Evolutionary conservation across 2,113 vertebrate genomes (phyloP).

Genomic region (Heptranchias perlo): DNA sequence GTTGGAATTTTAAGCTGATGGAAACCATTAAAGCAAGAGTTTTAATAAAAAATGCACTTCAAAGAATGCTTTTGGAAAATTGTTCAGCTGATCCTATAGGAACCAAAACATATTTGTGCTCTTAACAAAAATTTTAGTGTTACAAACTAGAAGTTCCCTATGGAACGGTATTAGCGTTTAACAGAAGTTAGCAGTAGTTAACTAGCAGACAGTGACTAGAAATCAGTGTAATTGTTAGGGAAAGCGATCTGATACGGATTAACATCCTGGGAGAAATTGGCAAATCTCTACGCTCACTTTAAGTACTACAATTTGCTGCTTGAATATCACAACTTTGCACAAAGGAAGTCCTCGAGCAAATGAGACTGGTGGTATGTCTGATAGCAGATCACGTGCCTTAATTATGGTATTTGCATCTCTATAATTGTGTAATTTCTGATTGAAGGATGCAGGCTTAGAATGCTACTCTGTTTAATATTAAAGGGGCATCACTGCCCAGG

Average conservation of each 20-base stretch:
- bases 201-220: neutral
- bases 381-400: neutral
- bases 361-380: neutral
- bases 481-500: neutral
- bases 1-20: constrained; percentile 1
- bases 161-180: neutral
- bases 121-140: neutral
- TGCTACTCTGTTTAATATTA: neutral
- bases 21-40: neutral
- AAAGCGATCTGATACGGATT: neutral
- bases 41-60: constrained; percentile 11
- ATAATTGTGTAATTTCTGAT: neutral
- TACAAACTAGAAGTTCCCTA: neutral
- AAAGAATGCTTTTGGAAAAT: constrained; percentile 11
- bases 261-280: neutral
- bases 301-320: neutral
- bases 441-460: neutral
- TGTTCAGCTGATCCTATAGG: neutral
- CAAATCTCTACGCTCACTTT: neutral
- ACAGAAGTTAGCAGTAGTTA: neutral
- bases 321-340: neutral
- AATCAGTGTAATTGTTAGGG: neutral
- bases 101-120: neutral
- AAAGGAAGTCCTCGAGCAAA: neutral
- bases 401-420: neutral